Evolutionary conservation across 2,113 vertebrate genomes (phyloP), one percentile per base, ranked within the genome.

Genomic region (Antigone vipio): DNA sequence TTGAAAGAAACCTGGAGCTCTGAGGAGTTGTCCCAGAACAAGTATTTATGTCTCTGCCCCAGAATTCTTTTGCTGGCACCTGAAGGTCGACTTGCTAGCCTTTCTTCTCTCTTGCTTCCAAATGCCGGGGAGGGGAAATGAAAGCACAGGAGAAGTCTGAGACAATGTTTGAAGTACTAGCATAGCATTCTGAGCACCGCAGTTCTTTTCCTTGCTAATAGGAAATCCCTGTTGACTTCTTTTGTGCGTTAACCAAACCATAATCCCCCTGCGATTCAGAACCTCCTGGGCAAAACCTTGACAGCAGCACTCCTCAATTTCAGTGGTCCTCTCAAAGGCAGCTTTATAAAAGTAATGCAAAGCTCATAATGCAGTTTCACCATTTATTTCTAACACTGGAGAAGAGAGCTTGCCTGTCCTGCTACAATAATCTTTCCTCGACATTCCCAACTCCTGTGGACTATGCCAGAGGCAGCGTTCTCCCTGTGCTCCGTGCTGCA

Each of bases 1-100:
- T 59, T 34, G 35, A 76, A 91, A 96, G 91, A 96, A 97, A 89
- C 83, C 50, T 47, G 71, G 88, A 96, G 69, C 91, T 96, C 94
- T 30, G 34, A 97, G 92, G 95, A 96, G 56, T 19, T 92, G 80
- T 96, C 84, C 77, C 77, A 67, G 88, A 78, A 75, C 78, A 55
- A 64, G 78, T 44, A 84, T 95, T 96, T 49, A 86, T 72, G 34
- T 14, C n/a, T 60, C 44, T 73, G 60, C 63, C 76, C 83, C 56
- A 21, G 47, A 77, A 88, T 60, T 59, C 47, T 77, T 89, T 55
- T 87, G 42, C 14, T 85, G 74, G 56, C 34, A 78, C 17, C 52
- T 60, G n/a, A 44, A 74, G 45, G 27, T 62, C 0, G 0, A 27
- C 80, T 49, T 79, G n/a, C 30, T n/a, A 26, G 27, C 56, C 32